Evolutionary conservation across 2,797 vertebrate species (phyloP).

Genomic region (Helarctos malayanus): DNA sequence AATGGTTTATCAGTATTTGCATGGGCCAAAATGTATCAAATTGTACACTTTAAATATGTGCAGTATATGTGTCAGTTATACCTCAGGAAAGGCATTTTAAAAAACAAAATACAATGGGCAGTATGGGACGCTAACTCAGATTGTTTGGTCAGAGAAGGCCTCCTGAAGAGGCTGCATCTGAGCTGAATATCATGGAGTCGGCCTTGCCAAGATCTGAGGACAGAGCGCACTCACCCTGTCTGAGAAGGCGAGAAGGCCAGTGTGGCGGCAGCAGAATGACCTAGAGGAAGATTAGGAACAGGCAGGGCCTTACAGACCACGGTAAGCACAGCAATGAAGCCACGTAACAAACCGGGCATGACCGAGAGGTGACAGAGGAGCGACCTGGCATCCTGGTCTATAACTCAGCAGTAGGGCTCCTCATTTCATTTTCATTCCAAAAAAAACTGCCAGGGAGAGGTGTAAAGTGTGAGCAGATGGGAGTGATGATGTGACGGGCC

Average conservation of each 20-base stretch:
- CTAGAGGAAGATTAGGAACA: accelerated
- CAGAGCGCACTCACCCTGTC: neutral
- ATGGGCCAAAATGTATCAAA: neutral
- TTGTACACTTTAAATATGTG: neutral
- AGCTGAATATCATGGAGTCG: neutral
- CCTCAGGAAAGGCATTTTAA: neutral
- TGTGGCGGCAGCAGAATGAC: neutral
- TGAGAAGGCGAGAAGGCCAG: neutral
- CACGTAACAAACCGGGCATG: neutral
- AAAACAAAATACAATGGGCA: neutral
- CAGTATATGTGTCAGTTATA: neutral
- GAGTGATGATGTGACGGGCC: neutral
- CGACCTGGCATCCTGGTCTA: neutral
- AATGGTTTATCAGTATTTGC: neutral
- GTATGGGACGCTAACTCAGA: neutral
- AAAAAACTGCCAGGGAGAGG: neutral
- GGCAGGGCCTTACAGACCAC: accelerated
- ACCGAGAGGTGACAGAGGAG: neutral
- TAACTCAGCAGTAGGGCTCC: neutral
- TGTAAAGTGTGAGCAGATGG: neutral
- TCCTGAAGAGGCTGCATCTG: neutral
- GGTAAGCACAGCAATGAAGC: neutral
- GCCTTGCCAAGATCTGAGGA: neutral
- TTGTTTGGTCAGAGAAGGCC: neutral
- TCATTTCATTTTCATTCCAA: neutral